Percentiles rank a stretch among this genome's conserved stretches.
These are phyloP conservation scores for Toxotes lorentzi DNA, from an alignment of 2,797 vertebrate species.

Conservation along the genomic window DNA sequence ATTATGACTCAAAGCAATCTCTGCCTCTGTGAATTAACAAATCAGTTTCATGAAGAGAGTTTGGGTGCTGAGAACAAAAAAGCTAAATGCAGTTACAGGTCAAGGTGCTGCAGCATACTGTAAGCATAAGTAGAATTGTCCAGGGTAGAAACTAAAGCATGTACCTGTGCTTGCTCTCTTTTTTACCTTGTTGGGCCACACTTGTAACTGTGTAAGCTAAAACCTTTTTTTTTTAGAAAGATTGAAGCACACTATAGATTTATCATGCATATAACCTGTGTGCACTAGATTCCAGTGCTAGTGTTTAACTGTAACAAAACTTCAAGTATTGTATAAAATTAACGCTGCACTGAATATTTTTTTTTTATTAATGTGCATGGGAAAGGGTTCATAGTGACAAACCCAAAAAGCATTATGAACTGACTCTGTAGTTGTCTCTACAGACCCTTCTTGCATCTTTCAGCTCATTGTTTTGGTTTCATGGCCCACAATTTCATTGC, in stretches of 20 bases:
- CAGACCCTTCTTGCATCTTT: not conserved
- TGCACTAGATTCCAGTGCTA: too few relatives aligned
- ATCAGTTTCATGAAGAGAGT: constrained; percentile 14
- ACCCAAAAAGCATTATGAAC: not conserved
- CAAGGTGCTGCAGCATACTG: not conserved
- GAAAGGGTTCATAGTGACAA: not conserved
- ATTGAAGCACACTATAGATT: not conserved
- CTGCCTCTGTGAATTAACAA: constrained; percentile 19
- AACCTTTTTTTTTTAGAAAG: not conserved
- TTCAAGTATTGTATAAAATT: not conserved
- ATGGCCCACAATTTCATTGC: not conserved
- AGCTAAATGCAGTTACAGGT: constrained; percentile 7
- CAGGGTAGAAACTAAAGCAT: not conserved
- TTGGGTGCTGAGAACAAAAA: constrained; percentile 14
- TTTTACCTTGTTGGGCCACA: not conserved
- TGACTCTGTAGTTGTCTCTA: not conserved
- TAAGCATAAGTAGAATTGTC: constrained; percentile 5
- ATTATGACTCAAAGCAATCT: constrained; percentile 21
- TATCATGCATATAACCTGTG: not conserved
- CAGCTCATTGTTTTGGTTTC: not conserved
- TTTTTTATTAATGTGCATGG: not conserved
- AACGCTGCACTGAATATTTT: not conserved
- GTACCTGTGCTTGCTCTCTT: not conserved
- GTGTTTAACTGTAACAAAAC: not conserved
- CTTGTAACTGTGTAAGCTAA: not conserved